Evolutionary conservation across 1,140 invertebrate genomes (phyloP), one percentile per base, ranked within the genome.

Genomic region (Dinoponera quadriceps): DNA sequence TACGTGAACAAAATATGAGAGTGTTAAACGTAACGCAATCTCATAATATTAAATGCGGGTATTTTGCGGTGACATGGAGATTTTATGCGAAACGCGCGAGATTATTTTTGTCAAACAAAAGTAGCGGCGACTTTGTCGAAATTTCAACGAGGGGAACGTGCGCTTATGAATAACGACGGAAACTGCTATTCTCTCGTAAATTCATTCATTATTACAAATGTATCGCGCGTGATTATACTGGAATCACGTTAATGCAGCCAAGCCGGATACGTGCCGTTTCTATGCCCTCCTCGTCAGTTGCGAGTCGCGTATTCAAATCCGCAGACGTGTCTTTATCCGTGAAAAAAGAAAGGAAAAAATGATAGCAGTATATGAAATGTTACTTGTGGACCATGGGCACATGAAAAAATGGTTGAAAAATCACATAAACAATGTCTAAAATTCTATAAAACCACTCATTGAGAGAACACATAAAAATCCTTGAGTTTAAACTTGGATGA

Each of bases 161-260:
- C 51, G 65, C 75, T 71, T 71, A 48, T 57, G 22, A 82, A 60
- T 74, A 85, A 85, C 62, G 75, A 62, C 54, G 68, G 62, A 55
- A 72, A 48, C 63, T 54, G 62, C 60, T 63, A 73, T 85, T 85
- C 71, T 48, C 66, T 33, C 77, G 71, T 75, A 72, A 74, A 88
- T 86, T 84, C 73, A 73, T 86, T 74, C 71, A 83, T 72, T 84
- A 65, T 82, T 82, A 87, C 51, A 66, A 87, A 82, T 75, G 71
- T 81, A 75, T 72, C 84, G 84, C 66, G 62, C 87, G 88, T 89
- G 87, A 89, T 88, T 86, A 82, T 83, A 72, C 75, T 68, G 33
- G 82, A 88, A 89, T 89, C 81, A 88, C 65, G 84, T 88, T 89
- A 88, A 89, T 88, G 86, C 84, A 59, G 49, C n/a, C 63, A 82